These are phyloP conservation scores for Pongo abelii DNA, from an alignment of 2,113 vertebrate genomes.

Conservation along the genomic window DNA sequence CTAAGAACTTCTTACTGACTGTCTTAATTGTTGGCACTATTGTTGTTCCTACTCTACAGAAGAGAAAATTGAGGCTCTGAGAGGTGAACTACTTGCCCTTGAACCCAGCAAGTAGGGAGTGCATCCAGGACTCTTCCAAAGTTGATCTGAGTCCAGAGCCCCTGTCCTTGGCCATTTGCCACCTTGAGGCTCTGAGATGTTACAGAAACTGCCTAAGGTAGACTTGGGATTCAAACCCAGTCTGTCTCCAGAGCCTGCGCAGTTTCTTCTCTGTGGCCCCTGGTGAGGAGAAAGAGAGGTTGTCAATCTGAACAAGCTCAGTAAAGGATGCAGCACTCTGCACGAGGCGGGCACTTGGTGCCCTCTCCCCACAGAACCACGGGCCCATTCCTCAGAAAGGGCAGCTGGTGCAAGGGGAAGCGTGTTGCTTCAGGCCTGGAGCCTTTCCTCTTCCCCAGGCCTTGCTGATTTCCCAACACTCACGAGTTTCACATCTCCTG, in stretches of 20 bases:
- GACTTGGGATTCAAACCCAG: not conserved
- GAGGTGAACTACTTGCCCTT: no score
- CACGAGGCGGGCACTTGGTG: accelerated
- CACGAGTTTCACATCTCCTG: not conserved
- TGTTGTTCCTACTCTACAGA: not conserved
- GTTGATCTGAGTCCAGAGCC: not conserved
- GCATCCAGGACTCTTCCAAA: not conserved
- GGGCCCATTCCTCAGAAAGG: not conserved
- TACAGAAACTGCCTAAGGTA: no score
- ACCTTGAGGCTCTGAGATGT: not conserved
- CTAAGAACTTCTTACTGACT: not conserved
- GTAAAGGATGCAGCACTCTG: not conserved
- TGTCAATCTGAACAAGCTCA: not conserved
- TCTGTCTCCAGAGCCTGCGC: not conserved
- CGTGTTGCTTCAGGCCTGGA: not conserved
- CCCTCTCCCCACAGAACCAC: accelerated
- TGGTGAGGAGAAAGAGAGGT: not conserved
- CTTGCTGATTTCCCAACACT: slow-evolving; percentile 26
- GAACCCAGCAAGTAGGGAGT: not conserved
- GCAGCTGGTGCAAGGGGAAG: not conserved
- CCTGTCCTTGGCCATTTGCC: not conserved
- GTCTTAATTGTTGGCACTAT: not conserved
- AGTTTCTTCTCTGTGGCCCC: no score
- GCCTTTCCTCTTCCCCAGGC: not conserved
- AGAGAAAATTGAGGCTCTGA: not conserved